These are phyloP conservation scores for Clarias magur DNA, from an alignment of 2,113 vertebrate species.

Conservation along the genomic window DNA sequence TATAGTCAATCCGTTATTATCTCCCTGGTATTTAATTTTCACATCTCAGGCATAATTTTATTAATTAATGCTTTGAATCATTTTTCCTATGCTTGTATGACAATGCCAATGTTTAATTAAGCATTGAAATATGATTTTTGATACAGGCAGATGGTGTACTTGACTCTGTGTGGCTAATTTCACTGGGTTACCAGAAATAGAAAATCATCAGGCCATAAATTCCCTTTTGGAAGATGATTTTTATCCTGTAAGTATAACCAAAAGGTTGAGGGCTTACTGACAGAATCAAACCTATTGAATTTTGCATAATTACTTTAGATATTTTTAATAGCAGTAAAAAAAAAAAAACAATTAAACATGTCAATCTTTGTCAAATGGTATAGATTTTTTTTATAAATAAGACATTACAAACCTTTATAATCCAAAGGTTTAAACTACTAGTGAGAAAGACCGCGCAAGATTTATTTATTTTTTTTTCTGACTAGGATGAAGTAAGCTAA, in stretches of 20 bases:
- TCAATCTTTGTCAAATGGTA: constrained; percentile 1
- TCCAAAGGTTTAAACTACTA: constrained; percentile 7
- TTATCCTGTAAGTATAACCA: constrained; percentile 8
- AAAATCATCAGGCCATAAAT: constrained; percentile 46
- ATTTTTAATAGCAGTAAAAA: constrained; percentile 7
- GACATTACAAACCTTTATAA: neutral
- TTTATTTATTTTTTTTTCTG: constrained; percentile 9
- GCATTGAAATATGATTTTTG: constrained; percentile 24
- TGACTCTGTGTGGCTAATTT: constrained; percentile 57
- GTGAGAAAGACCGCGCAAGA: neutral
- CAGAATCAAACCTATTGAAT: constrained; percentile 6
- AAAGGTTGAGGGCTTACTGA: neutral
- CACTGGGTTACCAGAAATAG: constrained; percentile 46
- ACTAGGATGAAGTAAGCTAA: constrained; percentile 14
- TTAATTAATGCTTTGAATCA: constrained; percentile 33
- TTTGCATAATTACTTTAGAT: constrained; percentile 16
- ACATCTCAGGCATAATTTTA: constrained; percentile 19
- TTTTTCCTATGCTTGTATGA: constrained; percentile 16
- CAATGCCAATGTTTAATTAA: constrained; percentile 11
- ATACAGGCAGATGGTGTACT: constrained; percentile 3
- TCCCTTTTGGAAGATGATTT: constrained; percentile 51
- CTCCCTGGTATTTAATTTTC: constrained; percentile 15
- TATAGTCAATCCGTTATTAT: neutral
- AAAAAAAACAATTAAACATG: constrained; percentile 2
- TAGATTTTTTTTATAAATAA: constrained; percentile 12